Conservation (phyloP, 2,113 vertebrate species). For the Amphiprion ocellaris region DNA sequence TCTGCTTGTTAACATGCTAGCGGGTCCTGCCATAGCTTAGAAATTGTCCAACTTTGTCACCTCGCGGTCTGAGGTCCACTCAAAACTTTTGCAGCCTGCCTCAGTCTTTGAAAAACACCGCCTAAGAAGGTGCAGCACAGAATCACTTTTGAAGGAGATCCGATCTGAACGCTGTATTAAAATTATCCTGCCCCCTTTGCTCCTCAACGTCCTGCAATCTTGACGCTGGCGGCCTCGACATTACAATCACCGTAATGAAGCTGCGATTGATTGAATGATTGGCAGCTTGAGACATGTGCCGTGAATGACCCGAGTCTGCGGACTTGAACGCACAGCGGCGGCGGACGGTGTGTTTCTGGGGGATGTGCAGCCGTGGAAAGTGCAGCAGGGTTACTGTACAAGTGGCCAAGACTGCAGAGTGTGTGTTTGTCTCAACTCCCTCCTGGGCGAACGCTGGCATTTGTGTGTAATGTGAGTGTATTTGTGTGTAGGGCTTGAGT, state of each 20-base stretch:
- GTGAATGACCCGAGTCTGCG: slow-evolving; percentile 65
- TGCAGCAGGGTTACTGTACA: slow-evolving; percentile 55
- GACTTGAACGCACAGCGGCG: slow-evolving; percentile 55
- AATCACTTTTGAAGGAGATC: slow-evolving; percentile 78
- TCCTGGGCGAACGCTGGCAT: slow-evolving; percentile 70
- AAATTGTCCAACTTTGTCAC: background rate
- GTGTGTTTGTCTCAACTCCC: slow-evolving; percentile 41
- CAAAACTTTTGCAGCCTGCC: slow-evolving; percentile 19
- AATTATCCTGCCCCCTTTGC: slow-evolving; percentile 69
- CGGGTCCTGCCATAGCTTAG: too few species aligned
- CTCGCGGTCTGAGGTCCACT: background rate
- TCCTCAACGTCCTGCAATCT: slow-evolving; percentile 57
- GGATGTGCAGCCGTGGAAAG: slow-evolving; percentile 66
- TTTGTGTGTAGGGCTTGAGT: slow-evolving; percentile 66
- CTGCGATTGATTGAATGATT: slow-evolving; percentile 83
- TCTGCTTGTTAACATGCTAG: background rate
- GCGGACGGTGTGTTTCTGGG: slow-evolving; percentile 54
- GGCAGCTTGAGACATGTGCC: slow-evolving; percentile 76
- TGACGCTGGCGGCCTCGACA: slow-evolving; percentile 69
- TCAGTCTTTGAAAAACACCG: slow-evolving; percentile 43
- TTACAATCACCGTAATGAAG: slow-evolving; percentile 83
- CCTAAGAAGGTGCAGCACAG: slow-evolving; percentile 60
- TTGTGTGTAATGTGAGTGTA: slow-evolving; percentile 62
- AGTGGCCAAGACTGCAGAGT: slow-evolving; percentile 18
- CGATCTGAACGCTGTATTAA: slow-evolving; percentile 74